Percentiles rank a stretch among this genome's conserved stretches.
Evolutionary conservation across 2,888 invertebrate species (phyloP).

Genomic region (Pseudococcus jackbeardsleyi): DNA sequence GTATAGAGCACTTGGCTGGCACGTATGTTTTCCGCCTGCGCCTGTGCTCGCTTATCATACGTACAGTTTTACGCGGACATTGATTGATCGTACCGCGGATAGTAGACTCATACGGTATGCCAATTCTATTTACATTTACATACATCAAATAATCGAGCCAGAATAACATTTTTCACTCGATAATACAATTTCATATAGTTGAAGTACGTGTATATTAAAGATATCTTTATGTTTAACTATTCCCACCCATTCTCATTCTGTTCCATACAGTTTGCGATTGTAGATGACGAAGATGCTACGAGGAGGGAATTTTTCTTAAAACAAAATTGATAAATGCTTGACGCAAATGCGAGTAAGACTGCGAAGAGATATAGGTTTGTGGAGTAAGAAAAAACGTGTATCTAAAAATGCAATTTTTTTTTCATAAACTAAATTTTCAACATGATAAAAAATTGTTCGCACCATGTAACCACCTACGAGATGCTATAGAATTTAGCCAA

Average conservation of each 20-base stretch:
- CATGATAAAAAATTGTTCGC: neutral
- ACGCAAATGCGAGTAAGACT: neutral
- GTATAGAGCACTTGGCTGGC: constrained; percentile 57
- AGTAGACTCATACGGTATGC: constrained; percentile 51
- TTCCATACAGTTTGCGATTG: neutral
- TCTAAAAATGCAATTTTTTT: neutral
- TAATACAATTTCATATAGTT: neutral
- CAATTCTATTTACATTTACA: constrained; percentile 63
- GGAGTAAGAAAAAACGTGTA: neutral
- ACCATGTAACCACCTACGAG: neutral
- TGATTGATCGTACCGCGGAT: constrained; percentile 57
- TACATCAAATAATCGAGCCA: constrained; percentile 62
- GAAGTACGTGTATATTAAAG: neutral
- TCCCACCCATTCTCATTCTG: neutral
- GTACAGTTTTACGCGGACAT: constrained; percentile 53
- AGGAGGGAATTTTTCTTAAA: no score
- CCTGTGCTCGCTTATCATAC: neutral
- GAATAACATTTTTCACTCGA: constrained; percentile 34
- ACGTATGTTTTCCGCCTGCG: constrained; percentile 1
- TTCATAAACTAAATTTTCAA: neutral
- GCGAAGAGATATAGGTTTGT: neutral
- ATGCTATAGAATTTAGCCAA: neutral
- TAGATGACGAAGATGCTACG: neutral
- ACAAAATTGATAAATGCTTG: neutral
- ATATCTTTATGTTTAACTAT: neutral